Evolutionary conservation across 2,888 invertebrate species (phyloP), one percentile per base, ranked within the genome.

Genomic region (Cataglyphis rosenhaueri): DNA sequence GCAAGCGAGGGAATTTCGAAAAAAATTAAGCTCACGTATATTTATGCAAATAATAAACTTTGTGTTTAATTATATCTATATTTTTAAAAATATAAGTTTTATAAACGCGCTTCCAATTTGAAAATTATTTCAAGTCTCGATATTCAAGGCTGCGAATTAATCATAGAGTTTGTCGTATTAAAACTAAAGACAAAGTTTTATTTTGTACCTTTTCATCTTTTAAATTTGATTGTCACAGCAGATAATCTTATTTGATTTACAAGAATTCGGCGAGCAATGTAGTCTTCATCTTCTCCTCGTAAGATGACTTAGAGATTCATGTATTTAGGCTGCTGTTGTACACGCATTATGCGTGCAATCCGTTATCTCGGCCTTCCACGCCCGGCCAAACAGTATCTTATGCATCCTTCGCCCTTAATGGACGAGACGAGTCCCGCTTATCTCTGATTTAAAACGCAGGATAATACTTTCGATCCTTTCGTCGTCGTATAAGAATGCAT

Each of bases 341-440:
- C 70, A 29, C 57, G 18, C 41, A 29, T 32, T 57, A 70, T 59
- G 35, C 44, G 25, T 35, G 59, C 78, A 79, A 70, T 79, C 18
- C 59, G 59, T 79, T 79, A 70, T 70, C 78, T 70, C 32, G 35
- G 44, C 41, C 35, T 52, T 70, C 59, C 70, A 12, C 32, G 25
- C 18, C 10, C 76, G 41, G 41, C 21, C 57, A 44, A 78, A 79
- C 61, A 70, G 18, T 78, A 79, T 79, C 59, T 61, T 59, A 35
- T 25, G 21, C 79, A 82, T 61, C 70, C 44, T 55, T 18, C 29
- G 52, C 48, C 76, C 83, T 84, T 87, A 87, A 87, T 85, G 85
- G 82, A 85, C 85, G n/a, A 55, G 83, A 71, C 86, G 79, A 83
- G 81, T 84, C 78, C 6, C 79, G 41, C 83, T 87, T 87, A 88